Evolutionary conservation across 2,113 vertebrate genomes (phyloP), one percentile per base, ranked within the genome.

Genomic region (Oryzias curvinotus): DNA sequence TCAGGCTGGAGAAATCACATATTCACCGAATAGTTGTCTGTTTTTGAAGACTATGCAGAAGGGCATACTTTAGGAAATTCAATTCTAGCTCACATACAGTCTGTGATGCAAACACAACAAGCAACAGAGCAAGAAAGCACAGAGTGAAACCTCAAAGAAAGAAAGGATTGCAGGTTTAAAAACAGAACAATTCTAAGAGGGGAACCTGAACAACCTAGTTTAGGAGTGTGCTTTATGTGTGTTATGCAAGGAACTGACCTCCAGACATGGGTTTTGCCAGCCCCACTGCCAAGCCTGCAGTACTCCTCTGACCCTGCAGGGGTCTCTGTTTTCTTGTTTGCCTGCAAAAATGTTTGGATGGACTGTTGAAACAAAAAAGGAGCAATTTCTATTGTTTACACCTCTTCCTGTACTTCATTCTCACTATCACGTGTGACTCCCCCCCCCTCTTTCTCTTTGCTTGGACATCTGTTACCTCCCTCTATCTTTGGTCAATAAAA

Each of bases 401-500:
- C 57, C 7, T 63, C 44, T 76, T 49, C 62, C 50, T 51, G 30
- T 59, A 57, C 61, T 36, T 65, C 57, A 50, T 26, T 50, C 25
- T 65, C 52, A 55, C 57, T 69, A 41, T 73, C 19, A 14, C 53
- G 21, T 14, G 23, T 56, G 57, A n/a, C n/a, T n/a, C 57, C 49
- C 23, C 30, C 61, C 53, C 30, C 42, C 17, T 10, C 42, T 19
- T 47, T 72, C 65, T 70, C 51, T 62, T 65, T 64, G 47, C 71
- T 78, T 80, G 78, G 58, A 73, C 77, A 57, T 88, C 75, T 89
- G 82, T 89, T 81, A 81, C 65, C 63, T 77, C 80, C 83, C 71
- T 83, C 83, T 77, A 76, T 80, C 81, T 85, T 81, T 82, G 78
- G 83, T 86, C 81, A 88, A 90, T 90, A 90, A 90, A 90, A 84